phyloP scores from a whole-genome alignment of 2,113 vertebrate genomes.

The Microcebus jonahi region DNA sequence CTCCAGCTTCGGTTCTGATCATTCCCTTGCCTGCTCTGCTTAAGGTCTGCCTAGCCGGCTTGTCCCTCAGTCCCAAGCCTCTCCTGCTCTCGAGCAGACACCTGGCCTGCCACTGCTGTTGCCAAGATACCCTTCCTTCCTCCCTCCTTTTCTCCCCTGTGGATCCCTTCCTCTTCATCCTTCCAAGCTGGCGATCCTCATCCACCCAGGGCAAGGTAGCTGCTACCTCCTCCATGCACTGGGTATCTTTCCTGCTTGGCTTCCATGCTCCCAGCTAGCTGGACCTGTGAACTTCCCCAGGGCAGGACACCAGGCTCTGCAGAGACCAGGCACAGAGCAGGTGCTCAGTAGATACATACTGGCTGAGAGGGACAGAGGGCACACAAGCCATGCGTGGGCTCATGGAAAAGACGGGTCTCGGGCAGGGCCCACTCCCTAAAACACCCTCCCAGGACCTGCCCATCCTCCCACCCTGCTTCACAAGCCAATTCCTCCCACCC shows the following conservation, averaged over 20 bases:
- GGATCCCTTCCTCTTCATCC: background rate
- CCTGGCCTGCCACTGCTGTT: no score
- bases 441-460: background rate
- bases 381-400: accelerated
- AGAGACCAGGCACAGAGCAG: background rate
- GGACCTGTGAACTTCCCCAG: background rate
- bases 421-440: background rate
- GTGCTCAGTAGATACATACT: accelerated
- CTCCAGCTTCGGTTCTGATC: background rate
- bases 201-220: background rate
- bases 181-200: background rate
- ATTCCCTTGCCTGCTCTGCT: background rate
- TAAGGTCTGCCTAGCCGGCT: background rate
- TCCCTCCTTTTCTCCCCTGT: background rate
- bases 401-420: background rate
- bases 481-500: background rate
- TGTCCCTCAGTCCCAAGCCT: background rate
- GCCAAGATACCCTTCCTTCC: no score
- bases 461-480: background rate
- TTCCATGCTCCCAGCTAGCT: background rate
- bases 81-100: background rate
- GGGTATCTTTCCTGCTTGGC: background rate
- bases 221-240: background rate
- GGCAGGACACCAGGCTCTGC: background rate
- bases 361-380: background rate